phyloP scores from a whole-genome alignment of 2,888 invertebrate species.

The Trissonchulus latispiculum region DNA sequence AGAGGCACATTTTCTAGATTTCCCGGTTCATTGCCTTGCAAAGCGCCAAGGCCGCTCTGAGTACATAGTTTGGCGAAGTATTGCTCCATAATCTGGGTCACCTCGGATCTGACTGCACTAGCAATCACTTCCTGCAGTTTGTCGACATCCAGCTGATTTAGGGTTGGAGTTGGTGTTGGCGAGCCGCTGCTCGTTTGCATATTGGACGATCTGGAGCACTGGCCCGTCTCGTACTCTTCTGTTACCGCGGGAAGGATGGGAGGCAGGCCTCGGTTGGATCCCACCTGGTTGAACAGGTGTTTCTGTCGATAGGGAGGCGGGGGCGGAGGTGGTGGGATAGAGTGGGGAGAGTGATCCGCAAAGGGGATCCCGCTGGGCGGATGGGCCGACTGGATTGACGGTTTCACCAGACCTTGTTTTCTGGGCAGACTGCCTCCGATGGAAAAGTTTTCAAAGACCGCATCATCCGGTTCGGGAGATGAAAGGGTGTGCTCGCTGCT shows the following conservation, averaged over 20 bases:
- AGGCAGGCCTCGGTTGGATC: not conserved
- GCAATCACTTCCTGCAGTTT: not conserved
- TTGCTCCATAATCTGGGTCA: not conserved
- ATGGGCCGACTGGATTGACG: not conserved
- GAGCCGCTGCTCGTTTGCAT: no score
- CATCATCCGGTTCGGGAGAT: no score
- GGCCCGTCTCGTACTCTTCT: no score
- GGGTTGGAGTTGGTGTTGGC: not conserved
- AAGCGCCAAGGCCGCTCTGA: not conserved
- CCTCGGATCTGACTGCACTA: not conserved
- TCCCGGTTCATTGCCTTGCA: not conserved
- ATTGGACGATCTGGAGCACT: no score
- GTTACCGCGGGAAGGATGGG: not conserved
- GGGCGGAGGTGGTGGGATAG: not conserved
- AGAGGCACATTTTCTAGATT: not conserved
- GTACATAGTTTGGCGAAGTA: not conserved
- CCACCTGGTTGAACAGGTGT: no score
- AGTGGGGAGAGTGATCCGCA: not conserved
- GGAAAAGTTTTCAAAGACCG: no score
- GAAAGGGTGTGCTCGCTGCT: not conserved
- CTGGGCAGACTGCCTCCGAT: not conserved
- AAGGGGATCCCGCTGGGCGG: not conserved
- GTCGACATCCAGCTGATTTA: not conserved
- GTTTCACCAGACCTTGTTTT: not conserved
- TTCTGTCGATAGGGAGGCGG: not conserved